phyloP scores from a whole-genome alignment of 2,888 invertebrate species.

The Dasysyrphus albostriatus region DNA sequence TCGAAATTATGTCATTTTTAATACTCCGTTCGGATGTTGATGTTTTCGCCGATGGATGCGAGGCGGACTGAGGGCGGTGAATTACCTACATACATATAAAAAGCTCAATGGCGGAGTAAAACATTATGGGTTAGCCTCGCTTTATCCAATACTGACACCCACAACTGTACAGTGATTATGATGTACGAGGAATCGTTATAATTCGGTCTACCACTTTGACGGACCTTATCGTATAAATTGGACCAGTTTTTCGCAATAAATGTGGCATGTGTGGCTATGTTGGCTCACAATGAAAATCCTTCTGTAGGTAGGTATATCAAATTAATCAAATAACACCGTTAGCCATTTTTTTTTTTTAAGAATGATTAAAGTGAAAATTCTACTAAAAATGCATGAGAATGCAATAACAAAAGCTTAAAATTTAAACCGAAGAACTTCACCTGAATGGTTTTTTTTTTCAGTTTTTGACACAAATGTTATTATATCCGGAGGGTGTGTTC shows the following conservation, averaged over 20 bases:
- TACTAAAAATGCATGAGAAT: background rate
- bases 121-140: constrained; percentile 1
- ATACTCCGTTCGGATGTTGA: constrained; percentile 62
- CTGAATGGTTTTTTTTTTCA: no score
- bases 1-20: constrained; percentile 75
- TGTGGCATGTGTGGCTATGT: background rate
- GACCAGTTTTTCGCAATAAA: constrained; percentile 27
- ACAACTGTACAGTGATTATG: constrained; percentile 67
- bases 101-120: background rate
- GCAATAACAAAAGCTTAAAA: no score
- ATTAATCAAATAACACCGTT: constrained; percentile 15
- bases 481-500: no score
- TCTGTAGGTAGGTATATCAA: constrained; percentile 2
- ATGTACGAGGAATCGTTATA: constrained; percentile 61
- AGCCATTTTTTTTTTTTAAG: background rate
- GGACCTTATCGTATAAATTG: constrained; percentile 57
- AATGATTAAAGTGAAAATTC: background rate
- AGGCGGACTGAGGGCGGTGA: background rate
- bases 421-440: no score
- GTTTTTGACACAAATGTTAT: no score
- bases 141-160: constrained; percentile 32
- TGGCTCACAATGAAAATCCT: background rate
- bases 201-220: constrained; percentile 52
- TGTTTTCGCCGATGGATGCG: constrained; percentile 8
- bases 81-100: constrained; percentile 15